These are phyloP conservation scores for Hirundichthys speculiger DNA, from an alignment of 2,113 vertebrate species.

Conservation along the genomic window DNA sequence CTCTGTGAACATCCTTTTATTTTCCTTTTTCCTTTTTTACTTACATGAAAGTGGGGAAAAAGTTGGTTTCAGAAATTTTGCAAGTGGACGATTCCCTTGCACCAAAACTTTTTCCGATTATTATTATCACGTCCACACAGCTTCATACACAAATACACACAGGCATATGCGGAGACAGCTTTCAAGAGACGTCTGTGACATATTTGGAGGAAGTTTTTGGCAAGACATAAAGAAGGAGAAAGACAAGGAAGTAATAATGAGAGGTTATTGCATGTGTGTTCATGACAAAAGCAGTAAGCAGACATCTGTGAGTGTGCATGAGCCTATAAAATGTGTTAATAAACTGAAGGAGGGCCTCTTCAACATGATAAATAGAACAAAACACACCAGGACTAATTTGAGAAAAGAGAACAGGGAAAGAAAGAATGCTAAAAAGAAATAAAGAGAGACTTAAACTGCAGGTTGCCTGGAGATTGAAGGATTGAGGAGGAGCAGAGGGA, in stretches of 20 bases:
- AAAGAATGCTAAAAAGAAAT: constrained; percentile 23
- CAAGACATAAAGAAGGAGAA: constrained; percentile 49
- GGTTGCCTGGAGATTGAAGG: constrained; percentile 41
- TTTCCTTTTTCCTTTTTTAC: too few species aligned
- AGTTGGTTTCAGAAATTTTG: too few species aligned
- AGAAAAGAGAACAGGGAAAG: not conserved
- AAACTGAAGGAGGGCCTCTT: constrained; percentile 70
- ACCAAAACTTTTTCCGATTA: not conserved
- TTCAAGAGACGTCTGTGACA: constrained; percentile 25
- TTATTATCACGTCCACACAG: not conserved
- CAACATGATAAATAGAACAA: constrained; percentile 72
- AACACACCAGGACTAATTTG: constrained; percentile 54
- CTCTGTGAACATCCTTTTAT: too few species aligned
- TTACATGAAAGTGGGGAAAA: too few species aligned
- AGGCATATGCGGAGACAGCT: not conserved
- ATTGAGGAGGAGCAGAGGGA: constrained; percentile 31
- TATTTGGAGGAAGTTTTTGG: constrained; percentile 43
- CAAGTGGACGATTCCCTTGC: too few species aligned
- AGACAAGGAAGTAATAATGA: constrained; percentile 47
- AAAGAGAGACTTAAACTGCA: constrained; percentile 48
- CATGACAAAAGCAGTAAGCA: constrained; percentile 41
- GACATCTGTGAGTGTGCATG: not conserved
- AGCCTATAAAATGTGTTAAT: constrained; percentile 51
- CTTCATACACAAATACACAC: constrained; percentile 15
- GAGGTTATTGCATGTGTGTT: constrained; percentile 31